These are phyloP conservation scores for Serranus cabrilla DNA, from an alignment of 2,797 vertebrate species.

Conservation along the genomic window DNA sequence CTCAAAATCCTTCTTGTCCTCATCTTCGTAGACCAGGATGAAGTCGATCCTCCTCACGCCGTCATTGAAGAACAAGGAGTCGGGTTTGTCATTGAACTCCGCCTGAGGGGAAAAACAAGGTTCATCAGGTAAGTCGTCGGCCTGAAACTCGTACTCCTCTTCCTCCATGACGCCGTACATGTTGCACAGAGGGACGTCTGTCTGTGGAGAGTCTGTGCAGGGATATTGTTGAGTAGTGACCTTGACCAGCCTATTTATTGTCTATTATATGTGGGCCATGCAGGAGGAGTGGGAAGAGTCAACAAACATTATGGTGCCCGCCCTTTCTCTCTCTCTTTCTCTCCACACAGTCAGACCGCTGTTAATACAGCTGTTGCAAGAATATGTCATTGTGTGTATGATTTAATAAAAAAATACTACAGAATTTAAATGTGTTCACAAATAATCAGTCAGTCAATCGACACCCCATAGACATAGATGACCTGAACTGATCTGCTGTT, in stretches of 20 bases:
- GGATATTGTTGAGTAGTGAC: slow-evolving; percentile 8
- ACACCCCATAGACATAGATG: not conserved
- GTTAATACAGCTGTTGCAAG: slow-evolving; percentile 1
- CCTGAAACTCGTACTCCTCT: slow-evolving; percentile 63
- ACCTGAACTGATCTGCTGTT: not conserved
- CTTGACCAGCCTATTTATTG: slow-evolving; percentile 27
- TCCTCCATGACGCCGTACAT: slow-evolving; percentile 78
- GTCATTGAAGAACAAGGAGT: slow-evolving; percentile 94
- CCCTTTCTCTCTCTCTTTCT: slow-evolving; percentile 32
- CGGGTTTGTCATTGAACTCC: slow-evolving; percentile 89
- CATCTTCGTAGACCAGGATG: slow-evolving; percentile 94
- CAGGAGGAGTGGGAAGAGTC: slow-evolving; percentile 58
- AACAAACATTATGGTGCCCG: slow-evolving; percentile 56
- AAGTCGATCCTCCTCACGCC: slow-evolving; percentile 92
- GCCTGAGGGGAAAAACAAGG: slow-evolving; percentile 81
- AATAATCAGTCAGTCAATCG: not conserved
- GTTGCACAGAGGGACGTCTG: not conserved
- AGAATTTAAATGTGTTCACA: too few relatives aligned
- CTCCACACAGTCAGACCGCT: slow-evolving; percentile 9
- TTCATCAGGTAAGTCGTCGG: slow-evolving; percentile 35
- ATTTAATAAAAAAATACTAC: too few relatives aligned
- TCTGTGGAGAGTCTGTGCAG: not conserved
- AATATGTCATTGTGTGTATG: not conserved
- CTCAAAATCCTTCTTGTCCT: slow-evolving; percentile 87
- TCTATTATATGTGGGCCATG: slow-evolving; percentile 8